Evolutionary conservation across 1,140 invertebrate genomes (phyloP), one percentile per base, ranked within the genome.

Genomic region (Pseudomyrmex flavicornis): DNA sequence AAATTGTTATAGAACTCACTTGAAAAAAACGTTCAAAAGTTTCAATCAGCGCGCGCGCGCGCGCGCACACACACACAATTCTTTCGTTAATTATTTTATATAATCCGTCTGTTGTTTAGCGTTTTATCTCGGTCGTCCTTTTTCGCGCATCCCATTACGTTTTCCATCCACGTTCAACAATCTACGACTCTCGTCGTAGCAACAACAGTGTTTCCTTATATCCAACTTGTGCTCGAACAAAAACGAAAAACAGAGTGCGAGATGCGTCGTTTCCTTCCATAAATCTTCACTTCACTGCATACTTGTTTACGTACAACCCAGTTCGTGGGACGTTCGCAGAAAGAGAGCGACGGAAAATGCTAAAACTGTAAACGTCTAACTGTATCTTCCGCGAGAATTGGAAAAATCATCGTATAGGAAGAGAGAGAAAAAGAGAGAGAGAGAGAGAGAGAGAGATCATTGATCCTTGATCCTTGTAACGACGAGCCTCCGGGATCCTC

Each of bases 401-500:
- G 66, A 80, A 80, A 80, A 80, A 80, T 80, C 46, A 80, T 80
- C 46, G 76, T 54, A 80, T 66, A 44, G 4, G 35, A 0, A 35
- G 35, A 35, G 50, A 52, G 76, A 80, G 66, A 80, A 3, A 26
- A 3, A 26, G 26, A 26, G 10, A 50, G 66, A 80, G 44, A 80
- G 50, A 52, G 76, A 80, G 54, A 80, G 50, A 52, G 76, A 80
- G 48, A 50, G 76, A 80, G 66, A 80, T 80, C 76, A 80, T 70
- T 80, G 76, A 80, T 80, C 76, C 76, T 80, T 80, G 76, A 80
- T 80, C 76, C 65, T 80, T 70, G 52, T 80, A 80, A 80, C 76
- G 76, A 80, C 76, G 76, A 80, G 76, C 76, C 76, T 80, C 76
- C 76, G 76, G 76, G 76, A 70, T 80, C 76, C 76, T 80, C 76